A percentile compares a stretch with the other conserved stretches of the same genome.
These are phyloP conservation scores for Lottia scabra DNA, from an alignment of 2,888 invertebrate species.

Conservation along the genomic window DNA sequence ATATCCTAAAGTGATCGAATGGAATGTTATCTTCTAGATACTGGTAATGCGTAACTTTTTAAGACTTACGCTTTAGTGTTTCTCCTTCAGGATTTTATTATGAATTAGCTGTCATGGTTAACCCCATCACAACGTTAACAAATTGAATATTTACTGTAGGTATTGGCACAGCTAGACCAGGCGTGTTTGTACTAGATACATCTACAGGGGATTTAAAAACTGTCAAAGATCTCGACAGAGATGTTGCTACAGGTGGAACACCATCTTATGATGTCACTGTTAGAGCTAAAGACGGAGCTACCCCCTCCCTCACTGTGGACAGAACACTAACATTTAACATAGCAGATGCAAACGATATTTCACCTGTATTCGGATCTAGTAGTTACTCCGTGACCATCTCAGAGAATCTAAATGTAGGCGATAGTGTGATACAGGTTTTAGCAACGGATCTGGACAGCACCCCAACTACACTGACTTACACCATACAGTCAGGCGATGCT, in stretches of 20 bases:
- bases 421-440: slow-evolving; percentile 19
- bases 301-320: slow-evolving; percentile 19
- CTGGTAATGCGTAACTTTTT: too few relatives aligned
- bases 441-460: slow-evolving; percentile 25
- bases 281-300: slow-evolving; percentile 27
- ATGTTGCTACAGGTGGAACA: slow-evolving; percentile 16
- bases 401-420: slow-evolving; percentile 26
- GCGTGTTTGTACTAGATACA: background rate
- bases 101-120: too few relatives aligned
- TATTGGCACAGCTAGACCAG: background rate
- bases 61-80: too few relatives aligned
- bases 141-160: too few relatives aligned
- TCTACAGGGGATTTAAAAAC: background rate
- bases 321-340: slow-evolving; percentile 12
- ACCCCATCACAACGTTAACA: too few relatives aligned
- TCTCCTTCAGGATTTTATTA: too few relatives aligned
- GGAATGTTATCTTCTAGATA: too few relatives aligned
- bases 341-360: slow-evolving; percentile 28
- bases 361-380: slow-evolving; percentile 19
- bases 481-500: slow-evolving; percentile 6
- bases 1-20: too few relatives aligned
- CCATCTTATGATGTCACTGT: slow-evolving; percentile 38
- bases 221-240: slow-evolving; percentile 1
- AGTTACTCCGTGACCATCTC: slow-evolving; percentile 21
- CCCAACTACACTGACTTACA: slow-evolving; percentile 19